Evolutionary conservation across 1,140 invertebrate genomes (phyloP).

Genomic region (Orchesella cincta): DNA sequence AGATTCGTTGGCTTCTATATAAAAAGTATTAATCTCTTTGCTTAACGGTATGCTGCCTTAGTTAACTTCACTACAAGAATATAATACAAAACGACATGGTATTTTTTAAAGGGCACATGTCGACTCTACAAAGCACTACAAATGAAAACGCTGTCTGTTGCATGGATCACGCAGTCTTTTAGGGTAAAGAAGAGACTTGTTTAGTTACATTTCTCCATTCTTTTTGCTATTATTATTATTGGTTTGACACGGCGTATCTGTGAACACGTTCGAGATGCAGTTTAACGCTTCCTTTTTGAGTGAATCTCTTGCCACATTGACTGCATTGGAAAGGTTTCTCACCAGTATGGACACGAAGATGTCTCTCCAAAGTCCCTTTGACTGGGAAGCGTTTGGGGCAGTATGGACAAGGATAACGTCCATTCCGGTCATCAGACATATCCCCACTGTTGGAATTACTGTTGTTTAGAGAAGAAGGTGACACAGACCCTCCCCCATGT

Average conservation of each 20-base stretch:
- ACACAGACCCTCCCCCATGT: background rate
- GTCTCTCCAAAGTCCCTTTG: slow-evolving; percentile 5
- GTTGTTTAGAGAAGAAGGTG: background rate
- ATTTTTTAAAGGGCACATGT: no score
- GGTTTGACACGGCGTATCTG: background rate
- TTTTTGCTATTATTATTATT: background rate
- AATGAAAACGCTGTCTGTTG: no score
- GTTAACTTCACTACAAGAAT: no score
- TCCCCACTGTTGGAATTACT: background rate
- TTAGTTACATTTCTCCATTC: background rate
- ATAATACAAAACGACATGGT: background rate
- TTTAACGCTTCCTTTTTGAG: slow-evolving; percentile 23
- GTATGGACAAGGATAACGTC: slow-evolving; percentile 8
- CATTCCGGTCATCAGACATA: background rate
- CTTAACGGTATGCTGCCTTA: no score
- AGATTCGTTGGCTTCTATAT: no score
- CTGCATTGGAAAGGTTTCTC: slow-evolving; percentile 7
- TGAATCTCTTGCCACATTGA: background rate
- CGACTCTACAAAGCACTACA: no score
- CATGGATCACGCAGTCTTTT: slow-evolving; percentile 15
- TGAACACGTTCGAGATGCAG: slow-evolving; percentile 17
- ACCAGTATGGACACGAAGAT: background rate
- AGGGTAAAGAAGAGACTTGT: background rate
- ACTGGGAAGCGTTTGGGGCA: slow-evolving; percentile 11
- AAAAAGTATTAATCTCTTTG: no score